Conservation (phyloP, 2,113 vertebrate species). For the Nothocercus julius region DNA sequence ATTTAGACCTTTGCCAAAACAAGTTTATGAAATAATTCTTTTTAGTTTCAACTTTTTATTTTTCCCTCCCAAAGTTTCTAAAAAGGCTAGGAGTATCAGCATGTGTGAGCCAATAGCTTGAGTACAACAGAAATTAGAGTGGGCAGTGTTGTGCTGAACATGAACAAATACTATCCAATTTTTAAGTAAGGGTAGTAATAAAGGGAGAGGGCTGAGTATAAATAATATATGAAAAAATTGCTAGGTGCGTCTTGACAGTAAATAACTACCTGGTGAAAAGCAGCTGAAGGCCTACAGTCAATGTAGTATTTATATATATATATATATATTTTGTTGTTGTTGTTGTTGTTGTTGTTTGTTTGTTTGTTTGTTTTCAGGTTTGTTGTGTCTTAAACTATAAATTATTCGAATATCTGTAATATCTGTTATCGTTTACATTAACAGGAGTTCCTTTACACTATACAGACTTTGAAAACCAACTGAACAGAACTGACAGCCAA, state of each 20-base stretch:
- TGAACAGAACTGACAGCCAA: too few relatives aligned
- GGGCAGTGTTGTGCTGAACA: neutral
- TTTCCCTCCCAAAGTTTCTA: neutral
- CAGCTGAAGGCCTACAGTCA: neutral
- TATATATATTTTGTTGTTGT: too few relatives aligned
- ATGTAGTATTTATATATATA: too few relatives aligned
- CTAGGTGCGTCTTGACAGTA: neutral
- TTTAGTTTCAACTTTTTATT: neutral
- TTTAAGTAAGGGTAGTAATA: neutral
- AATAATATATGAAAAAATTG: neutral
- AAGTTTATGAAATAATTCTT: neutral
- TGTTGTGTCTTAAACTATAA: neutral
- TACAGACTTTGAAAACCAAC: neutral
- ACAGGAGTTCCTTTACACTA: neutral
- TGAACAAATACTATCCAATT: neutral
- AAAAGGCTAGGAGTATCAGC: neutral
- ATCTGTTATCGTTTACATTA: neutral
- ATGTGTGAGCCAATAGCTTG: neutral
- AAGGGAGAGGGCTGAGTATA: neutral
- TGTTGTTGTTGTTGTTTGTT: too few relatives aligned
- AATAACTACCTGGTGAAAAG: neutral
- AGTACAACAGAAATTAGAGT: neutral
- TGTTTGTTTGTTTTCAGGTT: too few relatives aligned
- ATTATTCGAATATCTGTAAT: neutral
- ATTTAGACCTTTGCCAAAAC: constrained; percentile 21